phyloP scores from a whole-genome alignment of 2,888 invertebrate genomes.

The Spodoptera exigua region DNA sequence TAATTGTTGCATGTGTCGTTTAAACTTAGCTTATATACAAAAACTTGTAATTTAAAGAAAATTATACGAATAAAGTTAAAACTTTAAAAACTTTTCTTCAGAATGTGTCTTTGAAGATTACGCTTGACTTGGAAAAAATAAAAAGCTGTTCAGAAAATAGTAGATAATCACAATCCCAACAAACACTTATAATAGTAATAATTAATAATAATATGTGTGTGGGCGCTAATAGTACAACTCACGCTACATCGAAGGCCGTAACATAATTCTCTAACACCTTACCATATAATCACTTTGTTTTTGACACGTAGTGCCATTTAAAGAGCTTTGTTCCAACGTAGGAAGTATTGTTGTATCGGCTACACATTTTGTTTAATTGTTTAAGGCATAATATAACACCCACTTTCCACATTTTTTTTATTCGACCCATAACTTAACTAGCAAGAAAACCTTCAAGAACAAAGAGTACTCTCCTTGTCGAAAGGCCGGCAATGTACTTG shows the following conservation, averaged over 20 bases:
- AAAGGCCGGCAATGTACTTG: too few species aligned
- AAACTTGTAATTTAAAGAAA: too few species aligned
- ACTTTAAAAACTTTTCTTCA: too few species aligned
- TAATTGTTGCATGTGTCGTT: too few species aligned
- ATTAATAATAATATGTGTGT: slow-evolving; percentile 8
- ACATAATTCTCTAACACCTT: slow-evolving; percentile 38
- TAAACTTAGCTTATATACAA: too few species aligned
- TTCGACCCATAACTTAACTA: too few species aligned
- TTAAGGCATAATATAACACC: too few species aligned
- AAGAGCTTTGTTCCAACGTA: slow-evolving; percentile 47
- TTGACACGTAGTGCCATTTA: slow-evolving; percentile 55
- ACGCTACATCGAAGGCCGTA: slow-evolving; percentile 21
- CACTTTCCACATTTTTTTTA: too few species aligned
- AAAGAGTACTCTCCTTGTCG: too few species aligned
- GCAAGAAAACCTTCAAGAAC: too few species aligned
- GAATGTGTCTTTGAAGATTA: too few species aligned
- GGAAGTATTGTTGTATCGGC: slow-evolving; percentile 40
- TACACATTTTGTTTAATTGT: slow-evolving; percentile 21
- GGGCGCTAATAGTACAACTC: slow-evolving; percentile 15
- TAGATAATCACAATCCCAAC: slow-evolving; percentile 5
- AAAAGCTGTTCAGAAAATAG: not conserved
- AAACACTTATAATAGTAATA: slow-evolving; percentile 9
- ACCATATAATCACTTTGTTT: slow-evolving; percentile 53
- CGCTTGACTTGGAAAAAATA: not conserved
- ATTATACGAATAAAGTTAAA: too few species aligned